phyloP scores from a whole-genome alignment of 2,113 vertebrate genomes.

The Bubo bubo region DNA sequence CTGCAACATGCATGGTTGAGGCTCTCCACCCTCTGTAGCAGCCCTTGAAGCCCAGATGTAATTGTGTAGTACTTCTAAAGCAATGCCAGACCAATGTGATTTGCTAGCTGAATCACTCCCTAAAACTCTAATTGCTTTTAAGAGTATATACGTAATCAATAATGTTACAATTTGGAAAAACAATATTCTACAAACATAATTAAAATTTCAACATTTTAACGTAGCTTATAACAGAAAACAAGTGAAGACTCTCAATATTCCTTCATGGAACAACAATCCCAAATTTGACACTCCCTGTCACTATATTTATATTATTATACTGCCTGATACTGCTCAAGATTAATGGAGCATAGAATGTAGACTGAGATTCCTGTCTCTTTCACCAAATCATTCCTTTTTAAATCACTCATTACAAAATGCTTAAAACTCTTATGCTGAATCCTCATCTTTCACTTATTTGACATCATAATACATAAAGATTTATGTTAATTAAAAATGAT shows the following conservation, averaged over 20 bases:
- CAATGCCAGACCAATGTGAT: neutral
- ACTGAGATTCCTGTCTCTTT: neutral
- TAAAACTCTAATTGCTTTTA: neutral
- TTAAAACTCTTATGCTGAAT: neutral
- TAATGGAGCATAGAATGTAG: neutral
- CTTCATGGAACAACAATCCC: neutral
- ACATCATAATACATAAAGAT: neutral
- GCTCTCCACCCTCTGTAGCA: neutral
- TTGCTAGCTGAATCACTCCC: neutral
- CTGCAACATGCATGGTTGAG: neutral
- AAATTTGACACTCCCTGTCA: neutral
- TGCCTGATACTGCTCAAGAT: neutral
- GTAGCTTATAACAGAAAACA: neutral
- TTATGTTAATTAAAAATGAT: neutral
- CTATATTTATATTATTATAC: neutral
- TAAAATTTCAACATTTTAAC: neutral
- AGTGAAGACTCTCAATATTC: neutral
- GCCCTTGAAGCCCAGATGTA: neutral
- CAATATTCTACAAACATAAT: neutral
- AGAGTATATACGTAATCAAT: neutral
- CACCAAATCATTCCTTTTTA: neutral
- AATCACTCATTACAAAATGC: neutral
- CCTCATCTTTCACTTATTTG: neutral
- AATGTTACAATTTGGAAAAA: neutral
- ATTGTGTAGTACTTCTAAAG: neutral